Evolutionary conservation across 92 coral and sea anemone species (phyloP).

Genomic region (Porites rus): DNA sequence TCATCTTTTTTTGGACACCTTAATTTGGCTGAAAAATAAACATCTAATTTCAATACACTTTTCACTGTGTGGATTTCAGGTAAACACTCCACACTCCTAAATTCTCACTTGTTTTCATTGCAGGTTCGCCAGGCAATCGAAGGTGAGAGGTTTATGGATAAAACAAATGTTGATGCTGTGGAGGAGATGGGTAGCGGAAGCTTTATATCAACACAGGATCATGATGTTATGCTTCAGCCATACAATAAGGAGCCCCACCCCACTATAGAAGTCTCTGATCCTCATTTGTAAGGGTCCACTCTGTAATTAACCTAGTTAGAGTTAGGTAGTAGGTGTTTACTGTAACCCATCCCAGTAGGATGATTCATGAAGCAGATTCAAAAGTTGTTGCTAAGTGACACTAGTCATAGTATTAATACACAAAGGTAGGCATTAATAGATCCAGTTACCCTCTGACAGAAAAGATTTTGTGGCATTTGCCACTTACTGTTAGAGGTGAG

Average conservation of each 20-base stretch:
- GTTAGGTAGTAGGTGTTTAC: background rate
- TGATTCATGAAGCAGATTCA: background rate
- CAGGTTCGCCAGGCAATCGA: slow-evolving; percentile 75
- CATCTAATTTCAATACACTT: too few species aligned
- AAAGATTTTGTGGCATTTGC: too few species aligned
- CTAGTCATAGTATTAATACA: background rate
- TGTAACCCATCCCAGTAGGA: background rate
- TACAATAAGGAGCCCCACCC: background rate
- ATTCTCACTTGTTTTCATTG: background rate
- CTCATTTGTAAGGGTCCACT: background rate
- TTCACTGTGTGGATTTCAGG: too few species aligned
- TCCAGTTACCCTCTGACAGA: too few species aligned
- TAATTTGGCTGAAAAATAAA: too few species aligned
- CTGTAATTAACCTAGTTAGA: too few species aligned
- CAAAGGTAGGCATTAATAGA: too few species aligned
- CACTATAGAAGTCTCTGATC: slow-evolving; percentile 1
- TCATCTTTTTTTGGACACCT: too few species aligned
- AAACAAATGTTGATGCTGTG: slow-evolving; percentile 65
- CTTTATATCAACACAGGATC: slow-evolving; percentile 23
- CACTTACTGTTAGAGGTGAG: too few species aligned
- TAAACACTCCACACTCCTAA: too few species aligned
- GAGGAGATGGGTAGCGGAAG: slow-evolving; percentile 3
- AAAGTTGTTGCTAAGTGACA: background rate
- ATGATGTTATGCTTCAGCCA: slow-evolving; percentile 63
- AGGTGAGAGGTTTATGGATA: slow-evolving; percentile 72